Percentiles rank a stretch among this genome's conserved stretches.
phyloP scores from a whole-genome alignment of 2,888 invertebrate species.

The Coenonympha arcania region DNA sequence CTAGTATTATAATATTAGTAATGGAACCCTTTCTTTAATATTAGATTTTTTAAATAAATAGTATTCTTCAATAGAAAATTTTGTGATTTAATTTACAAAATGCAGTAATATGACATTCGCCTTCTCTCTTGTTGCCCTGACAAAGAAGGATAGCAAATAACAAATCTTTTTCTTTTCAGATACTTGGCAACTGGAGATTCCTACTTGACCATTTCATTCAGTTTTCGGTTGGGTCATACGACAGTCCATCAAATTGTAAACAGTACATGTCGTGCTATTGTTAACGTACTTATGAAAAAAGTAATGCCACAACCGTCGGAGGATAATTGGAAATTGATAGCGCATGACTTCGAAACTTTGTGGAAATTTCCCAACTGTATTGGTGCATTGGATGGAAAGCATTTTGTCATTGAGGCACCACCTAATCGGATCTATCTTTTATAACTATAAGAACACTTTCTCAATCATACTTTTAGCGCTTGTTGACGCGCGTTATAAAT shows the following conservation, averaged over 20 bases:
- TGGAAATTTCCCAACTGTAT: conserved; percentile 2
- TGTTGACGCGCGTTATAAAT: not conserved
- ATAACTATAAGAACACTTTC: not conserved
- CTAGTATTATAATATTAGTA: too few species aligned
- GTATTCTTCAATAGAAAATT: too few species aligned
- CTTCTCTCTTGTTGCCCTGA: too few species aligned
- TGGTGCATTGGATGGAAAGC: not conserved
- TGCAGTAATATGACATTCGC: too few species aligned
- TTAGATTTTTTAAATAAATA: too few species aligned
- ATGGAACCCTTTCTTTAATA: too few species aligned
- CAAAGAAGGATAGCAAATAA: too few species aligned
- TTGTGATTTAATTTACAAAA: too few species aligned
- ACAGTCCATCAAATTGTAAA: conserved; percentile 28
- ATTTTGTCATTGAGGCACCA: not conserved
- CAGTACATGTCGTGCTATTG: not conserved
- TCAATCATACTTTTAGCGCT: not conserved
- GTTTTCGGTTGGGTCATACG: conserved; percentile 29
- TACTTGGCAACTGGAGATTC: conserved; percentile 32
- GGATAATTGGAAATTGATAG: conserved; percentile 20
- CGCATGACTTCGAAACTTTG: conserved; percentile 11
- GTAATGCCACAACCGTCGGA: conserved; percentile 16
- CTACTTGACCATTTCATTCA: conserved; percentile 30
- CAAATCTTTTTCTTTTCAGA: too few species aligned
- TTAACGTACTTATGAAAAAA: not conserved
- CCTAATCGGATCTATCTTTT: not conserved